These are phyloP conservation scores for Drosophila ironensis DNA, from an alignment of 1,140 invertebrate species.

Conservation along the genomic window DNA sequence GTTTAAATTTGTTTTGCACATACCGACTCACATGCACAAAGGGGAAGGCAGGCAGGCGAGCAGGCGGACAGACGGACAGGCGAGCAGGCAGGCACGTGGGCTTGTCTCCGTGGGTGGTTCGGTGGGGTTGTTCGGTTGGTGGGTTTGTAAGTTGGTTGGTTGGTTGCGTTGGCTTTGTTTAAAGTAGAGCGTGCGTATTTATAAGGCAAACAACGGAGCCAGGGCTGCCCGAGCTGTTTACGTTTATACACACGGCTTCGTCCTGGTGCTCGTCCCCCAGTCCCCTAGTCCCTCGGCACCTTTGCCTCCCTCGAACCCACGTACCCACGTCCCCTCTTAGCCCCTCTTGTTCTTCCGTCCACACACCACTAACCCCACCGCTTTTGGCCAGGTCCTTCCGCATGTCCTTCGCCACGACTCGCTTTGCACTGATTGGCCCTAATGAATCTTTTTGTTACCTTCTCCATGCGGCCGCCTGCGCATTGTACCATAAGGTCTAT, in stretches of 20 bases:
- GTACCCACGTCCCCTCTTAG: background rate
- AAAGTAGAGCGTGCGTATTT: conserved; percentile 79
- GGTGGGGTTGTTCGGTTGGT: background rate
- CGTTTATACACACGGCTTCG: conserved; percentile 67
- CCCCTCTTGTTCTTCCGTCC: background rate
- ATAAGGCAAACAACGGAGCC: conserved; percentile 73
- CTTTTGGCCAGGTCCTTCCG: conserved; percentile 27
- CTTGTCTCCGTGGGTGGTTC: conserved; percentile 8
- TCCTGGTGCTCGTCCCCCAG: no score
- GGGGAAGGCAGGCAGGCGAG: conserved; percentile 1
- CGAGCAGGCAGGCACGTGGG: conserved; percentile 23
- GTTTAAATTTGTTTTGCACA: conserved; percentile 79
- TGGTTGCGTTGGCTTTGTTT: conserved; percentile 60
- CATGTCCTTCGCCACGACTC: conserved; percentile 51
- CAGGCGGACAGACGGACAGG: conserved; percentile 9
- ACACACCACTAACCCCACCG: background rate
- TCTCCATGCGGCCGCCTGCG: conserved; percentile 68
- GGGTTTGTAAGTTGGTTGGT: background rate
- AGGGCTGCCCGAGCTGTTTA: conserved; percentile 37
- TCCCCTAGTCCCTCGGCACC: background rate
- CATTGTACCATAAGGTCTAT: conserved; percentile 76
- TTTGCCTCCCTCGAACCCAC: background rate
- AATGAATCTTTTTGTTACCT: conserved; percentile 80
- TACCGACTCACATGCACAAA: conserved; percentile 32
- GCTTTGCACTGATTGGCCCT: conserved; percentile 78